Evolutionary conservation across 2,797 vertebrate genomes (phyloP).

Genomic region (Trematomus bernacchii): DNA sequence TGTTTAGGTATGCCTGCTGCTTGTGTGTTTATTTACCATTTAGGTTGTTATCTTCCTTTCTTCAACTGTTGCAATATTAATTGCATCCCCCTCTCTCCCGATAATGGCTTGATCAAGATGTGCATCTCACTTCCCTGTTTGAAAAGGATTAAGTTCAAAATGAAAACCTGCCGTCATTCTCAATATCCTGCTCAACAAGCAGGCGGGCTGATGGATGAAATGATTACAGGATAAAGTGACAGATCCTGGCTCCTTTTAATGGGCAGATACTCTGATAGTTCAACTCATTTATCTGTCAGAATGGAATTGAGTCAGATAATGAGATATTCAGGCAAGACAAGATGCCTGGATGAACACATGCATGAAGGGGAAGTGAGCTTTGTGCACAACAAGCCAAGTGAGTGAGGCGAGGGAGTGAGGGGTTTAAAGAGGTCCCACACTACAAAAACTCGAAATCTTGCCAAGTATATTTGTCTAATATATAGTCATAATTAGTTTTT

Average conservation of each 20-base stretch:
- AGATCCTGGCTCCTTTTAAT: conserved; percentile 31
- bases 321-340: conserved; percentile 30
- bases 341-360: conserved; percentile 35
- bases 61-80: conserved; percentile 38
- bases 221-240: conserved; percentile 51
- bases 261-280: conserved; percentile 19
- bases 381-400: not conserved
- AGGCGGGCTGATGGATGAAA: conserved; percentile 36
- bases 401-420: too few species aligned
- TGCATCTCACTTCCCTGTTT: conserved; percentile 33
- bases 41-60: conserved; percentile 10
- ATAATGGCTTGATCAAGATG: conserved; percentile 46
- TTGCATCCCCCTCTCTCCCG: conserved; percentile 9
- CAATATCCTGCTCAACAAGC: conserved; percentile 56
- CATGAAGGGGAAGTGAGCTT: not conserved
- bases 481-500: too few species aligned
- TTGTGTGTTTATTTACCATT: conserved; percentile 10
- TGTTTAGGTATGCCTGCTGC: not conserved
- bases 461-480: too few species aligned
- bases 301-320: conserved; percentile 53
- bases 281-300: conserved; percentile 52
- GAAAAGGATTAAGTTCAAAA: conserved; percentile 46
- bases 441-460: too few species aligned
- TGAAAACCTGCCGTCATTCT: conserved; percentile 47
- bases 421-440: too few species aligned